Evolutionary conservation across 2,113 vertebrate genomes (phyloP).

Genomic region (Atlantisia rogersi): DNA sequence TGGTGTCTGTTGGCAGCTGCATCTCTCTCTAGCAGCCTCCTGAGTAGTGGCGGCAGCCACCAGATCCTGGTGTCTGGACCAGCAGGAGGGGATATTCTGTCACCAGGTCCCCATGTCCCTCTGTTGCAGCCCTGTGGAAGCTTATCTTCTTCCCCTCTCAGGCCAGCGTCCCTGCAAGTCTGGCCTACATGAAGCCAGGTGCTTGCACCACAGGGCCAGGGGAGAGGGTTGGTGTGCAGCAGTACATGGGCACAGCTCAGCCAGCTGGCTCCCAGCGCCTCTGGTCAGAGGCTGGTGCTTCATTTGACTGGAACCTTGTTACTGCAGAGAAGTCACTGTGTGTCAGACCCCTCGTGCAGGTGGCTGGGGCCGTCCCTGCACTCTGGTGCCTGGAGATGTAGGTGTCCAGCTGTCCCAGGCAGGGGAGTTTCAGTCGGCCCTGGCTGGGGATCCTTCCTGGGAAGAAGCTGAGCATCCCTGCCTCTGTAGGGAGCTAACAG

Average conservation of each 20-base stretch:
- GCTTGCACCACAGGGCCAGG: rapidly evolving
- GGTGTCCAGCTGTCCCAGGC: background rate
- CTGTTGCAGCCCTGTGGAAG: background rate
- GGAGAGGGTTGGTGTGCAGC: background rate
- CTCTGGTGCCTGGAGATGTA: background rate
- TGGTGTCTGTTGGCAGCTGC: background rate
- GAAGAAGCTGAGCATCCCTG: background rate
- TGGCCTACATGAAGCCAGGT: background rate
- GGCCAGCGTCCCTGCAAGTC: background rate
- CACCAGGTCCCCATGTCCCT: background rate
- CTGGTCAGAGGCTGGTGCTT: background rate
- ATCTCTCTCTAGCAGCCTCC: background rate
- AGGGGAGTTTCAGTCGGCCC: rapidly evolving
- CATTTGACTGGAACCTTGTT: background rate
- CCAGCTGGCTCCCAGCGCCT: background rate
- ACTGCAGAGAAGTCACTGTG: background rate
- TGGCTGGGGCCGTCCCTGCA: rapidly evolving
- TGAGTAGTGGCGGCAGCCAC: background rate
- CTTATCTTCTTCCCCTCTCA: background rate
- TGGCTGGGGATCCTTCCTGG: background rate
- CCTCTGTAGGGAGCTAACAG: background rate
- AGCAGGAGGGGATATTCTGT: background rate
- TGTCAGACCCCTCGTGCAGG: background rate
- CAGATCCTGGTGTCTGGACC: background rate
- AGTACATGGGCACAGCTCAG: background rate